Evolutionary conservation across 2,113 vertebrate genomes (phyloP), one percentile per base, ranked within the genome.

Genomic region (Elephas maximus): DNA sequence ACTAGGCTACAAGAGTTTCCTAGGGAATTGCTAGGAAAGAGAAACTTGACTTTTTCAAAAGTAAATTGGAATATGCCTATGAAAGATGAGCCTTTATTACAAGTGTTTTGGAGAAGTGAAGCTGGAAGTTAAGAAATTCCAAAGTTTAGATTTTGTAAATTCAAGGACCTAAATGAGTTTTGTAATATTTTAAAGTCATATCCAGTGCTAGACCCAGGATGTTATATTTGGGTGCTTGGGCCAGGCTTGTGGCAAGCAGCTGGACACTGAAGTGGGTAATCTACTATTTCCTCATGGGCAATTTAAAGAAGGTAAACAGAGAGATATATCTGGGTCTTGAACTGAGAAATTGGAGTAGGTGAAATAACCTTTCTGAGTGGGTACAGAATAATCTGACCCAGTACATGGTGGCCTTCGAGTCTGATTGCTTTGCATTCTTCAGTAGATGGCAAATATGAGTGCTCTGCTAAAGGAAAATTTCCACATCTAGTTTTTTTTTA

Each of bases 81-180:
- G 12, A 89, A 2, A 87, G 6, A 83, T 87, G 85, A 97, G 21
- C 9, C 6, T 57, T 92, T 14, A 37, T n/a, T 77, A 20, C 3
- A 60, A 88, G 20, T 87, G 18, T 85, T 96, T 92, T 76, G 23
- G 28, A 93, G 21, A 94, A 65, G 41, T n/a, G 21, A 63, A 93
- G 71, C 10, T 57, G 79, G 23, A 91, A 95, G 48, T 48, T 76
- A 74, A 80, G 67, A 91, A 73, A 67, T 24, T 57, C 6, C 30
- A 20, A 82, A 73, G 26, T 78, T 95, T 89, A 69, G 33, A 83
- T 78, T 57, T 94, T 26, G 37, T 78, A 93, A 96, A 87, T 79
- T 79, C 21, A 45, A 91, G 37, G 20, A 26, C 67, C 24, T 69
- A 44, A 60, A 77, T 91, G 4, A 20, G 2, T 86, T 89, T 74